phyloP scores from a whole-genome alignment of 2,888 invertebrate species.

The Scrobipalpa costella region DNA sequence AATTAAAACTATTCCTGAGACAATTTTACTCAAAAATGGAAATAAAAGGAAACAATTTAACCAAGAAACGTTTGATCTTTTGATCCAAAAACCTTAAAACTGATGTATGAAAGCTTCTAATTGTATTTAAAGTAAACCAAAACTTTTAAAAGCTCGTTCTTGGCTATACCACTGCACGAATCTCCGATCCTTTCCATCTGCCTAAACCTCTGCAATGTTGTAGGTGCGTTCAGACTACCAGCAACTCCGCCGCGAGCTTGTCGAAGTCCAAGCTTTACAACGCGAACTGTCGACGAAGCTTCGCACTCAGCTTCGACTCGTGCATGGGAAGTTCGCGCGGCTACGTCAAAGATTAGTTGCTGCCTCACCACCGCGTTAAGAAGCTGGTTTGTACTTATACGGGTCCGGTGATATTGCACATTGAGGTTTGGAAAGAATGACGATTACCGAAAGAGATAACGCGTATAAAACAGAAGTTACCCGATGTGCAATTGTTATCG shows the following conservation, averaged over 20 bases:
- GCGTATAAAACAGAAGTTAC: no score
- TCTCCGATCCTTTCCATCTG: not conserved
- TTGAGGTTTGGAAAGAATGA: no score
- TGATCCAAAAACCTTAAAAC: no score
- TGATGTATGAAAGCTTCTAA: no score
- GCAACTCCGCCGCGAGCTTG: conserved; percentile 87
- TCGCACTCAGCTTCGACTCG: conserved; percentile 85
- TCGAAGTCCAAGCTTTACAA: conserved; percentile 90
- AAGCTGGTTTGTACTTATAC: not conserved
- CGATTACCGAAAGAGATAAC: no score
- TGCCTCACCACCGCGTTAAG: conserved; percentile 62
- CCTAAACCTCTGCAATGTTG: not conserved
- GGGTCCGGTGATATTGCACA: not conserved
- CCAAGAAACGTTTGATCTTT: no score
- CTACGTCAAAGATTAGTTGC: conserved; percentile 86
- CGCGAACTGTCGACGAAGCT: conserved; percentile 88
- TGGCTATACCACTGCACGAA: conserved; percentile 7
- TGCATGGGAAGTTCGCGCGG: conserved; percentile 88
- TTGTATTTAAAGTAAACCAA: not conserved
- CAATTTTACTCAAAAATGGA: no score
- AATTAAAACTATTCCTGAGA: no score
- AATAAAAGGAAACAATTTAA: no score
- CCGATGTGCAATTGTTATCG: no score
- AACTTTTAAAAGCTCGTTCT: not conserved
- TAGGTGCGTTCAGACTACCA: conserved; percentile 89